Evolutionary conservation across 2,797 vertebrate genomes (phyloP), one percentile per base, ranked within the genome.

Genomic region (Aeoliscus strigatus): DNA sequence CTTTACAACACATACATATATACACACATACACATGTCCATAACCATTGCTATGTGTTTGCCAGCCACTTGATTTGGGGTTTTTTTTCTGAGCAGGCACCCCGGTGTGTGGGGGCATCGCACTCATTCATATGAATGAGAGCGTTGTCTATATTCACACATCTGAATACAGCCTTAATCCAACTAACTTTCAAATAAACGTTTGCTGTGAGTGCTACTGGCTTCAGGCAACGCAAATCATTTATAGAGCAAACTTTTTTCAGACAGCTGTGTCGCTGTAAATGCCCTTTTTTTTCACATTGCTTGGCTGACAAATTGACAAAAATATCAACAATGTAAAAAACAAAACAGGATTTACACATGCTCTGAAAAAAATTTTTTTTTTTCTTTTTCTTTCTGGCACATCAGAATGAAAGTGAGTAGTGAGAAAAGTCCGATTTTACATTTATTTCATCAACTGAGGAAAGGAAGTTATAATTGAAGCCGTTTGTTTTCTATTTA

Each of bases 401-500:
- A n/a, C n/a, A n/a, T 56, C 14, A 15, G 34, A 47, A 47, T 35
- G 38, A 38, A 47, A 5, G 7, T 41, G 42, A 14, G 27, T 15
- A 33, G 33, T n/a, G n/a, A n/a, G n/a, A n/a, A n/a, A n/a, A n/a
- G n/a, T n/a, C n/a, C n/a, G n/a, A n/a, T n/a, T n/a, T n/a, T n/a
- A n/a, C 31, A 30, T 52, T 34, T 39, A 18, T 51, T 45, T 59
- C 13, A 51, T 23, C 17, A 41, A 8, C 23, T 35, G 15, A n/a
- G 9, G 14, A 24, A 28, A 38, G 13, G 29, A 54, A 28, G 15
- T 18, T 15, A 47, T 35, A 50, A 77, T 43, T 35, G 28, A 27
- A 53, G 45, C 26, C 28, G 26, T n/a, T n/a, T n/a, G n/a, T n/a
- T n/a, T n/a, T n/a, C n/a, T n/a, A n/a, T n/a, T n/a, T n/a, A n/a